A percentile compares a stretch with the other conserved stretches of the same genome.
Conservation (phyloP, 2,888 invertebrate species). For the Diarsia mendica region DNA sequence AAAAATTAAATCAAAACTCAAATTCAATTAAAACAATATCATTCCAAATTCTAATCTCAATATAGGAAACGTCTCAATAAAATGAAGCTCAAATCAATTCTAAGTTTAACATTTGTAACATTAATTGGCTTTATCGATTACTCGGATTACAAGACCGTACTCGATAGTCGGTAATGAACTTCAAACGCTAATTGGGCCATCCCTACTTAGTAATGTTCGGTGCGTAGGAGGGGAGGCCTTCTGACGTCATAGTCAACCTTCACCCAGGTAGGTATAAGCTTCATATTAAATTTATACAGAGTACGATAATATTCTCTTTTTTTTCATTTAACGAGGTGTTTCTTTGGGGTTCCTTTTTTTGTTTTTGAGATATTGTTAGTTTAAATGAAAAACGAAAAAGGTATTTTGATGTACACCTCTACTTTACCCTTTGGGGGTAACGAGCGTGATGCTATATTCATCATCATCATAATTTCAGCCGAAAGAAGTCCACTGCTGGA, state of each 20-base stretch:
- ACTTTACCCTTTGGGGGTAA: neutral
- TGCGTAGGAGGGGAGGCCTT: slow-evolving; percentile 56
- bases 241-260: slow-evolving; percentile 74
- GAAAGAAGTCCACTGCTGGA: too few relatives aligned
- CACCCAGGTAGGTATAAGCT: slow-evolving; percentile 62
- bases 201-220: slow-evolving; percentile 59
- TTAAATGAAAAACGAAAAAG: slow-evolving; percentile 8
- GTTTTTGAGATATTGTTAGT: slow-evolving; percentile 45
- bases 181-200: slow-evolving; percentile 65
- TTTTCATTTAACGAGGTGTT: slow-evolving; percentile 62
- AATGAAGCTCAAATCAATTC: slow-evolving; percentile 46
- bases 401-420: neutral
- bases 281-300: slow-evolving; percentile 70
- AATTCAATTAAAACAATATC: slow-evolving; percentile 12
- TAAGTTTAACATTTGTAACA: slow-evolving; percentile 53
- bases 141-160: slow-evolving; percentile 51
- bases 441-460: neutral
- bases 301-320: slow-evolving; percentile 61
- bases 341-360: slow-evolving; percentile 43
- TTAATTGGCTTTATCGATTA: slow-evolving; percentile 61
- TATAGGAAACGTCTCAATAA: slow-evolving; percentile 28
- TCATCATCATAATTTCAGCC: too few relatives aligned
- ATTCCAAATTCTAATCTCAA: slow-evolving; percentile 35
- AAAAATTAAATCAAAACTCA: slow-evolving; percentile 14
- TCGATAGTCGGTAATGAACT: slow-evolving; percentile 62